These are phyloP conservation scores for Subacronicta megacephala DNA, from an alignment of 2,888 invertebrate species.

Conservation along the genomic window DNA sequence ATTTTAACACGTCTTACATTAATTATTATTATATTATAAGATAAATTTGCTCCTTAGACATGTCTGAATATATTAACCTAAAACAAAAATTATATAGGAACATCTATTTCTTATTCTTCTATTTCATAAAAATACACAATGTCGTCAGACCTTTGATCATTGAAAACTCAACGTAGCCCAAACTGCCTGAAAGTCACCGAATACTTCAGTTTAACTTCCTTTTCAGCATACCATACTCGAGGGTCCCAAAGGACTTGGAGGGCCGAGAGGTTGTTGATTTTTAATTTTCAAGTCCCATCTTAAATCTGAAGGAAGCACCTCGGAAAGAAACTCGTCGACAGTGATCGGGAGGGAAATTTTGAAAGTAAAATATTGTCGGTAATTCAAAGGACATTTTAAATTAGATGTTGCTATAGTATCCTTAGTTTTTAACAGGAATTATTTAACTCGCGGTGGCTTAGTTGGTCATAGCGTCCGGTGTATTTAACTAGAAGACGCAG, in stretches of 20 bases:
- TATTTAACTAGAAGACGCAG: too few relatives aligned
- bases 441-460: too few relatives aligned
- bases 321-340: constrained; percentile 49
- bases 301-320: constrained; percentile 50
- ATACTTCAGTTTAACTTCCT: constrained; percentile 42
- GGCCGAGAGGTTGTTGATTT: constrained; percentile 60
- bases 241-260: constrained; percentile 37
- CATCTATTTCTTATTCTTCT: not conserved
- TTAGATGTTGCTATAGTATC: constrained; percentile 1
- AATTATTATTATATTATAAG: too few relatives aligned
- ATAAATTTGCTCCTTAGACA: too few relatives aligned
- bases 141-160: too few relatives aligned
- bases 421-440: not conserved
- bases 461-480: too few relatives aligned
- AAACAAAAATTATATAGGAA: not conserved
- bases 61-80: too few relatives aligned
- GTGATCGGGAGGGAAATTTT: constrained; percentile 37
- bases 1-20: too few relatives aligned
- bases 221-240: constrained; percentile 46
- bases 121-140: not conserved
- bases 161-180: not conserved
- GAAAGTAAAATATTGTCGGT: constrained; percentile 32
- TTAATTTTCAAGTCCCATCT: constrained; percentile 67
- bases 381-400: constrained; percentile 27
- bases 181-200: constrained; percentile 1